Evolutionary conservation across 2,888 invertebrate genomes (phyloP).

Genomic region (Dicranocentrus wangi): DNA sequence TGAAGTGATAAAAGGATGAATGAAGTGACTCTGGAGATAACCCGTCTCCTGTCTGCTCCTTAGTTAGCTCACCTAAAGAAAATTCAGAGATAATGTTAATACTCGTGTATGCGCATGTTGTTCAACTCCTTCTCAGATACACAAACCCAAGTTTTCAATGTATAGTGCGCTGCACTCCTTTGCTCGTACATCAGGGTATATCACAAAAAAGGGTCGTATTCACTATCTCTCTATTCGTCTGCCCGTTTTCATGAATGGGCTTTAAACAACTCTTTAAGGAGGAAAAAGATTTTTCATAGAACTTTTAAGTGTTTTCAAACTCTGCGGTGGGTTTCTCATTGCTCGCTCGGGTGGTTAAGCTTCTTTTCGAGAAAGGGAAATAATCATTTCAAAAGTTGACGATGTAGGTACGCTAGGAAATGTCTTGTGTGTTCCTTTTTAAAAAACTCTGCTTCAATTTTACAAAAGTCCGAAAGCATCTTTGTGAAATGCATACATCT

Average conservation of each 20-base stretch:
- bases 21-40: conserved; percentile 53
- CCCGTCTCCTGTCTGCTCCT: conserved; percentile 6
- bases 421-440: too few species aligned
- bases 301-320: not conserved
- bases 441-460: too few species aligned
- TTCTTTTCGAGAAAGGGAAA: conserved; percentile 16
- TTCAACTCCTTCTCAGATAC: not conserved
- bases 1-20: conserved; percentile 71
- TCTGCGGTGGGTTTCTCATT: conserved; percentile 38
- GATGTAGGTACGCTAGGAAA: too few species aligned
- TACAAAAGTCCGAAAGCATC: too few species aligned
- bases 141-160: too few species aligned
- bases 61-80: not conserved
- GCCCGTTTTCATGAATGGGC: not conserved
- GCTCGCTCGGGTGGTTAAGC: conserved; percentile 44
- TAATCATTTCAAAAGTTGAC: conserved; percentile 20
- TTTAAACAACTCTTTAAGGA: not conserved
- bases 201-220: too few species aligned
- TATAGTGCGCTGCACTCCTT: too few species aligned
- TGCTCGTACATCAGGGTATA: too few species aligned
- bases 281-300: not conserved
- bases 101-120: not conserved
- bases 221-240: too few species aligned
- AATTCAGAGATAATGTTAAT: not conserved
- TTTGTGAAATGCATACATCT: not conserved